A percentile compares a stretch with the other conserved stretches of the same genome.
These are phyloP conservation scores for Actinemys pallida DNA, from an alignment of 2,113 vertebrate genomes.

Conservation along the genomic window DNA sequence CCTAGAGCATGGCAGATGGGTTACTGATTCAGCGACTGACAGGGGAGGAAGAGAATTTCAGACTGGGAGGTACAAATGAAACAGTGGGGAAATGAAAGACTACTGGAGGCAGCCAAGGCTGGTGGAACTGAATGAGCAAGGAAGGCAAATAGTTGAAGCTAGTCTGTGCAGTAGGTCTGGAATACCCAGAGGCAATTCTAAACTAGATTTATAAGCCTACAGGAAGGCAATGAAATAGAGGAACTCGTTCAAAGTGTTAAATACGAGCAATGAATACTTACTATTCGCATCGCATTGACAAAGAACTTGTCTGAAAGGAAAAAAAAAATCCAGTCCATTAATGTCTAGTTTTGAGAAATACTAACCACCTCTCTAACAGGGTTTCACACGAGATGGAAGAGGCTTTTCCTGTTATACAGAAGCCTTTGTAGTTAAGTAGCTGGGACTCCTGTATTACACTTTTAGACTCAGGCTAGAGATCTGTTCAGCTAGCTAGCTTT, in stretches of 20 bases:
- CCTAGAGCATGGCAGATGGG: background rate
- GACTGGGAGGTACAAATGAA: background rate
- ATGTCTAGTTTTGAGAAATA: background rate
- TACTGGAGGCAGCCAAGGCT: background rate
- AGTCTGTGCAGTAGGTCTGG: background rate
- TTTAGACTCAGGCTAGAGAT: background rate
- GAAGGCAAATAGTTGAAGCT: background rate
- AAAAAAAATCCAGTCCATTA: background rate
- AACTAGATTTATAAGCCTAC: background rate
- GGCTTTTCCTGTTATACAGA: background rate
- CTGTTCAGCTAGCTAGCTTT: background rate
- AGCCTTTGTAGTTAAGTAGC: background rate
- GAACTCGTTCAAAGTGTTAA: background rate
- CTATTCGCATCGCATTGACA: constrained; percentile 78
- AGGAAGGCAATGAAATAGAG: background rate
- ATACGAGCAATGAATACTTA: constrained; percentile 71
- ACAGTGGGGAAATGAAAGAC: background rate
- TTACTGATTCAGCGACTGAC: background rate
- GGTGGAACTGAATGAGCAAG: background rate
- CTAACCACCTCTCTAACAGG: background rate
- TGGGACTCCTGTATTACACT: background rate
- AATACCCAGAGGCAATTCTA: background rate
- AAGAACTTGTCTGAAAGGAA: constrained; percentile 80
- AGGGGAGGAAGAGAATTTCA: background rate
- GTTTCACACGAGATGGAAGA: background rate